These are phyloP conservation scores for Copidosoma aretas DNA, from an alignment of 2,888 invertebrate species.

Conservation along the genomic window DNA sequence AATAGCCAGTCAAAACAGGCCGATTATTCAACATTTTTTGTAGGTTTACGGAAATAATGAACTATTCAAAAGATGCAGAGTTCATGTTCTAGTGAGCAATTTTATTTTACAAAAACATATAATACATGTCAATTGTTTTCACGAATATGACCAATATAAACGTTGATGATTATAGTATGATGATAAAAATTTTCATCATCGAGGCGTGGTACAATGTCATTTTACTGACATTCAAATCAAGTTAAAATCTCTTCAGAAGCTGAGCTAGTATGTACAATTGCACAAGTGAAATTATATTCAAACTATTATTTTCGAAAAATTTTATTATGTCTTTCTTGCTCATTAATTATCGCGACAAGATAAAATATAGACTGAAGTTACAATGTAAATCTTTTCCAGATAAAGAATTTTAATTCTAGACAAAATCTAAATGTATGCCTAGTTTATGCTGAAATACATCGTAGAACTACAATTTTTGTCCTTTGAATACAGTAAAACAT, in stretches of 20 bases:
- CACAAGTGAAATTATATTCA: constrained; percentile 13
- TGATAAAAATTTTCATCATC: neutral
- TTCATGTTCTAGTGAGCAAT: too few relatives aligned
- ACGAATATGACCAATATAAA: neutral
- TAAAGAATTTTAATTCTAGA: neutral
- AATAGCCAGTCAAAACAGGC: too few relatives aligned
- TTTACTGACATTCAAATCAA: neutral
- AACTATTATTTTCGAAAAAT: neutral
- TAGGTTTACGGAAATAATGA: too few relatives aligned
- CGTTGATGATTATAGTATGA: neutral
- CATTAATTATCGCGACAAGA: too few relatives aligned
- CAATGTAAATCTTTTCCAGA: neutral
- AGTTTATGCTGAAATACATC: neutral
- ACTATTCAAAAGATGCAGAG: too few relatives aligned
- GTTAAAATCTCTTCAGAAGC: constrained; percentile 1
- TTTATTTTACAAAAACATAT: too few relatives aligned
- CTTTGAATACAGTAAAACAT: too few relatives aligned
- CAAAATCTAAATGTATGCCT: neutral
- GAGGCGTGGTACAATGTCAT: neutral
- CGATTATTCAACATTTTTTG: too few relatives aligned
- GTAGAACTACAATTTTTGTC: neutral
- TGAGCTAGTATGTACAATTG: constrained; percentile 33
- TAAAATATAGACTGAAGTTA: too few relatives aligned
- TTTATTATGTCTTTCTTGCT: too few relatives aligned
- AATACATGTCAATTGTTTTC: too few relatives aligned